Evolutionary conservation across 23 tunicate genomes (phyloP).

Genomic region (Halocynthia aurantium): DNA sequence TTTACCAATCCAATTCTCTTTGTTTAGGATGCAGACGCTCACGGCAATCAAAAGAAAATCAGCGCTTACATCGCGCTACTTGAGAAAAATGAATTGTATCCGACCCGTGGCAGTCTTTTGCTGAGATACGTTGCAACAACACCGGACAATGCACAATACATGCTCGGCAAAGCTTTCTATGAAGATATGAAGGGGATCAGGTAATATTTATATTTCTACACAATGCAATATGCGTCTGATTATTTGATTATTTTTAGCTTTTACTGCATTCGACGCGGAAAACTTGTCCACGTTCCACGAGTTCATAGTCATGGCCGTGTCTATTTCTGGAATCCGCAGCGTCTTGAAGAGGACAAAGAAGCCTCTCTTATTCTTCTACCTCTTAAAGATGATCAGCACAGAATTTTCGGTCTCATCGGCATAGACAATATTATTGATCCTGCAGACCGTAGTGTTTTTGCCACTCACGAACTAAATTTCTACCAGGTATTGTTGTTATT

Average conservation of each 20-base stretch:
- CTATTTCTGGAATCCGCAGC: slow-evolving; percentile 72
- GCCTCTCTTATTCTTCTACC: slow-evolving; percentile 86
- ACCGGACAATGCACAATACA: slow-evolving; percentile 57
- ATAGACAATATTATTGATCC: slow-evolving; percentile 65
- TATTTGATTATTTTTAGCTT: slow-evolving; percentile 34
- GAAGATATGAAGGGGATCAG: slow-evolving; percentile 92
- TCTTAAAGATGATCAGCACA: slow-evolving; percentile 52
- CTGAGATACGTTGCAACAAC: slow-evolving; percentile 79
- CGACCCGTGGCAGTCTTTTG: slow-evolving; percentile 49
- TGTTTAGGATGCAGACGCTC: slow-evolving; percentile 81
- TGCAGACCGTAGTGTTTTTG: slow-evolving; percentile 75
- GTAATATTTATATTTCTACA: slow-evolving; percentile 8
- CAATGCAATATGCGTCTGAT: neutral
- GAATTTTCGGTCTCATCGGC: slow-evolving; percentile 75
- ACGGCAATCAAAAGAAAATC: slow-evolving; percentile 81
- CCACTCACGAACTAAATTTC: slow-evolving; percentile 79
- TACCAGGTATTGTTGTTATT: slow-evolving; percentile 47
- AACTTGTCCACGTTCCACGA: slow-evolving; percentile 79
- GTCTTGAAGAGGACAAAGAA: slow-evolving; percentile 54
- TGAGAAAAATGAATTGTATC: slow-evolving; percentile 51
- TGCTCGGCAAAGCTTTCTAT: slow-evolving; percentile 82
- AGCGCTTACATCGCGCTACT: slow-evolving; percentile 76
- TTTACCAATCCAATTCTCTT: neutral
- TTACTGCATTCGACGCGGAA: slow-evolving; percentile 72
- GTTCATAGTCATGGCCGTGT: slow-evolving; percentile 77